phyloP scores from a whole-genome alignment of 1,140 invertebrate genomes.

The Medauroidea extradentata region DNA sequence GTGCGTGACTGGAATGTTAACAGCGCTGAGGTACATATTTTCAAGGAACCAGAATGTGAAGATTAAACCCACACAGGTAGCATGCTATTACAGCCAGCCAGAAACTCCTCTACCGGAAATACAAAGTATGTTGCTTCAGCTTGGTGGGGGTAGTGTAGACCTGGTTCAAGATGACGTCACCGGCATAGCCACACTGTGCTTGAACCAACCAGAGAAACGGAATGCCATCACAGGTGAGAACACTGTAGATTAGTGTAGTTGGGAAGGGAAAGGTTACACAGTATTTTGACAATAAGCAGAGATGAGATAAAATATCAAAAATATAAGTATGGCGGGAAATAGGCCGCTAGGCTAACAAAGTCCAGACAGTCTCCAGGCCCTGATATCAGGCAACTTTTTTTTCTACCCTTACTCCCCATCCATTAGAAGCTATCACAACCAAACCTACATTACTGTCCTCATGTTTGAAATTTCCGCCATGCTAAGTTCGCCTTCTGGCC shows the following conservation, averaged over 20 bases:
- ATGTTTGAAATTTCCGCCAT: too few relatives aligned
- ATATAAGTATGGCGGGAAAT: too few relatives aligned
- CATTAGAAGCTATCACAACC: too few relatives aligned
- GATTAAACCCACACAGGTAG: too few relatives aligned
- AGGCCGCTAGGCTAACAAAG: too few relatives aligned
- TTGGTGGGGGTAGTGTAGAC: conserved; percentile 42
- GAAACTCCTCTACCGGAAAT: conserved; percentile 18
- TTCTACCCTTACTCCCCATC: too few relatives aligned
- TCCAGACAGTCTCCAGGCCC: neutral
- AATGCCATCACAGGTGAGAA: conserved; percentile 47
- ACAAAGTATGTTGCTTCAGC: conserved; percentile 19
- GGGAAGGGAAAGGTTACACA: neutral
- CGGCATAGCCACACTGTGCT: conserved; percentile 46
- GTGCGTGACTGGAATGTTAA: too few relatives aligned
- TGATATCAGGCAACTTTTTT: conserved; percentile 15
- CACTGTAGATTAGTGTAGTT: too few relatives aligned
- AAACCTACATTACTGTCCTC: too few relatives aligned
- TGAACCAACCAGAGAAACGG: conserved; percentile 45
- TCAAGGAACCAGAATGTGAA: too few relatives aligned
- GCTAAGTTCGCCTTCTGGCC: too few relatives aligned
- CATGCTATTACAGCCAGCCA: neutral
- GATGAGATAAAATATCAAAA: neutral
- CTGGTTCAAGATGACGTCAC: conserved; percentile 41
- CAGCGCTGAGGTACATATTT: too few relatives aligned
- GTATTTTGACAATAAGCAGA: neutral